Base-by-base conservation (phyloP, 2,797 vertebrate species). In the Echiichthys vipera region DNA sequence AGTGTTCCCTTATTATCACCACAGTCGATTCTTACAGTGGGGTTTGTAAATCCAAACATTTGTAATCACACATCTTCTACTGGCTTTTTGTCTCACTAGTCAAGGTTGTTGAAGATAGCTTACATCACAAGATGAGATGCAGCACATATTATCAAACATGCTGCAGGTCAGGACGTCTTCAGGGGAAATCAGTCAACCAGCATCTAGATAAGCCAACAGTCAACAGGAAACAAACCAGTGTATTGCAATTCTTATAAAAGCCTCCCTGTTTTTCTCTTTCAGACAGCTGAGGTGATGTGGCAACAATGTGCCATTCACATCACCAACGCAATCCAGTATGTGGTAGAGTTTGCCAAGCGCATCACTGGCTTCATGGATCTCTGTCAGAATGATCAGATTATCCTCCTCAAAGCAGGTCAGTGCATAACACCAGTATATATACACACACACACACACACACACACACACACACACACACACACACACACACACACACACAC, bases 381-480 rank as follows among this genome's bases (percentile, higher is more conserved):
- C 71, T 96, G 95, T 92, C 97, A 98, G 92, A 98, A 98, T 0
- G 97, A 98, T 91, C 97, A 98, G 90, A 98, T 98, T 82, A 96
- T 97, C 81, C 96, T 98, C 64, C 96, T 98, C 77, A 98, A 98
- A 96, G 96, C 96, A 92, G 96, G 96, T 97, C 84, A 94, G 93
- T 85, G 64, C 66, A 42, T 30, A 40, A 80, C 45, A 70, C 25
- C 22, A 34, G 36, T 34, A 34, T 8, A 34, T 10, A n/a, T 10
- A 30, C 30, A 30, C 30, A 30, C 29, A 37, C 1, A 53, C 51
- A 63, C 47, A 39, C 56, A 5, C 8, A 32, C 20, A 42, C 1
- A 53, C 51, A 59, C 47, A 34, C 56, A 9, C 8, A 32, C 30
- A 32, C 30, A 32, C 30, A 32, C 29, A 42, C 1, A 53, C 51